A percentile compares a stretch with the other conserved stretches of the same genome.
phyloP scores from a whole-genome alignment of 1,140 invertebrate genomes.

The Drosophila bifasciata region DNA sequence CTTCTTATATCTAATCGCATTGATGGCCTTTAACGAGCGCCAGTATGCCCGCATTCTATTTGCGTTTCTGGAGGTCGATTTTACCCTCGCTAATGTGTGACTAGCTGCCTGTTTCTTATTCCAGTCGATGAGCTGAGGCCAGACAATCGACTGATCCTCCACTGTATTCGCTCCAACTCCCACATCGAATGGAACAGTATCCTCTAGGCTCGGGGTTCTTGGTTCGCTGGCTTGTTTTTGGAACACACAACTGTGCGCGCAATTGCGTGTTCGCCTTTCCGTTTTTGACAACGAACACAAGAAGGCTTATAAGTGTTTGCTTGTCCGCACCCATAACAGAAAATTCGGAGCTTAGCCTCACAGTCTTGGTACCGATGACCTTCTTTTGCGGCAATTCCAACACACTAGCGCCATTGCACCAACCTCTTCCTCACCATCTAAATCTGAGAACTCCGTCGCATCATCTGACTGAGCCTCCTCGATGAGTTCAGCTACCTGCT shows the following conservation, averaged over 20 bases:
- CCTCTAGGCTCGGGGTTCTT: too few species aligned
- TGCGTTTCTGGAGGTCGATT: not conserved
- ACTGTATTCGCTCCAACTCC: not conserved
- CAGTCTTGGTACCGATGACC: constrained; percentile 35
- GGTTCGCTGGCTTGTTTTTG: not conserved
- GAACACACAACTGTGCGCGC: not conserved
- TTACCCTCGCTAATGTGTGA: too few species aligned
- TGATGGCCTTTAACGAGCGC: not conserved
- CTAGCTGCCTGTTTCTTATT: too few species aligned
- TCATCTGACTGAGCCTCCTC: not conserved
- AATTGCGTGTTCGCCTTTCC: constrained; percentile 1
- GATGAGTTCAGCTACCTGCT: constrained; percentile 1
- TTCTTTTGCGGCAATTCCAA: constrained; percentile 28
- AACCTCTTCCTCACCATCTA: not conserved
- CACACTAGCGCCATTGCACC: constrained; percentile 2
- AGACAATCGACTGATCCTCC: too few species aligned
- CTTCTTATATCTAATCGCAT: not conserved
- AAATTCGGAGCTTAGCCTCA: constrained; percentile 1
- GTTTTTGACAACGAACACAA: constrained; percentile 20
- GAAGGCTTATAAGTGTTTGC: constrained; percentile 1
- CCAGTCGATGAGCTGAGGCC: too few species aligned
- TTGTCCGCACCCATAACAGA: not conserved
- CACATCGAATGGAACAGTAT: not conserved
- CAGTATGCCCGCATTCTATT: not conserved
- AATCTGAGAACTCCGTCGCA: constrained; percentile 1